A percentile compares a stretch with the other conserved stretches of the same genome.
Conservation (phyloP, 2,888 invertebrate species). For the Unio pictorum region DNA sequence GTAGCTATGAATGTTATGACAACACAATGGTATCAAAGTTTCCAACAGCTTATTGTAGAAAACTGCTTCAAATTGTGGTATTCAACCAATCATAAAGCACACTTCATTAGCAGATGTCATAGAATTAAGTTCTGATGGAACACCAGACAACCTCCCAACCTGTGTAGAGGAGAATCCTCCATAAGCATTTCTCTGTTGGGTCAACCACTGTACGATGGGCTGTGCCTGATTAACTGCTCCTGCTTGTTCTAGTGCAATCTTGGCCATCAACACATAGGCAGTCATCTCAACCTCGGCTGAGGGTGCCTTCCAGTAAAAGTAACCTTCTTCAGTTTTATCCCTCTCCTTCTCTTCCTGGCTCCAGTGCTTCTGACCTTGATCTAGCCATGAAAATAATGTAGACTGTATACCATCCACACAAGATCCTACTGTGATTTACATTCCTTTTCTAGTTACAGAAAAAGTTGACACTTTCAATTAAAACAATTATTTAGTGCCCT, state of each 20-base stretch:
- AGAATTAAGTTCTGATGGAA: no score
- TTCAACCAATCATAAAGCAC: no score
- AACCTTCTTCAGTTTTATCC: constrained; percentile 16
- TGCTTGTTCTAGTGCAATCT: constrained; percentile 71
- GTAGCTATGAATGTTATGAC: no score
- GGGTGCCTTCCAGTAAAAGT: constrained; percentile 74
- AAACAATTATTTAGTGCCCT: no score
- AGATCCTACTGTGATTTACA: no score
- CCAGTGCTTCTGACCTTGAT: constrained; percentile 85
- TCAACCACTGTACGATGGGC: constrained; percentile 82
- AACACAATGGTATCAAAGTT: no score
- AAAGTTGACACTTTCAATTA: no score
- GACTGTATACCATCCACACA: background rate
- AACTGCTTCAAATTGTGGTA: no score
- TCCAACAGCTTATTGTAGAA: no score
- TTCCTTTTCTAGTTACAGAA: no score
- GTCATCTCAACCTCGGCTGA: constrained; percentile 89
- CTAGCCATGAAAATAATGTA: constrained; percentile 36
- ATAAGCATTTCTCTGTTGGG: constrained; percentile 81
- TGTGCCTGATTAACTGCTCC: constrained; percentile 41
- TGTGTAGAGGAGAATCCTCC: constrained; percentile 70
- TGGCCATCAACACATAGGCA: constrained; percentile 87
- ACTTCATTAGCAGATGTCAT: no score
- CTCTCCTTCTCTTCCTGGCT: constrained; percentile 74
- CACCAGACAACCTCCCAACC: constrained; percentile 37